These are phyloP conservation scores for Brachyrhaphis roseni DNA, from an alignment of 2,797 vertebrate genomes.

Conservation along the genomic window DNA sequence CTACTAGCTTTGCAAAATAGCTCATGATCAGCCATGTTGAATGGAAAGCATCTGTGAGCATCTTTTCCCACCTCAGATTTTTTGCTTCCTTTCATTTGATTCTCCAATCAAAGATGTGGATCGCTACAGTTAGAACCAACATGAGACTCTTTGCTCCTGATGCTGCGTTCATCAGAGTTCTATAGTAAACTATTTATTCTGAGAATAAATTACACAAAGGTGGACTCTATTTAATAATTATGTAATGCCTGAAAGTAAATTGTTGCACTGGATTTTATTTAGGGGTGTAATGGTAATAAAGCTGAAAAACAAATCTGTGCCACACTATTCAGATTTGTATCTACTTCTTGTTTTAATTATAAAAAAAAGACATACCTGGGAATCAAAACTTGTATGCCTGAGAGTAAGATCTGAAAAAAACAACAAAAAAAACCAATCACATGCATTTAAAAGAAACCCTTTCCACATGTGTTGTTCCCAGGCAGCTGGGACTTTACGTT, in stretches of 20 bases:
- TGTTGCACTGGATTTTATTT: background rate
- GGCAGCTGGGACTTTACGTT: background rate
- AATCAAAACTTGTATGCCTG: constrained; percentile 39
- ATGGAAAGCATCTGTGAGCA: background rate
- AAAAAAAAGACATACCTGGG: constrained; percentile 55
- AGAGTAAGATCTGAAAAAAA: constrained; percentile 60
- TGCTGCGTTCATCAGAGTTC: background rate
- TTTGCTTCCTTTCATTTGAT: background rate
- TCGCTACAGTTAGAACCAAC: background rate
- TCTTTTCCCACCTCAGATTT: background rate
- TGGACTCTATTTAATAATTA: background rate
- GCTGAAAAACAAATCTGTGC: background rate
- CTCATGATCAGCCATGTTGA: background rate
- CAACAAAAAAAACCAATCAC: background rate
- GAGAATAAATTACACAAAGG: background rate
- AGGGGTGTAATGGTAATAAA: background rate
- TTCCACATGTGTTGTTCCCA: background rate
- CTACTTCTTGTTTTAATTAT: background rate
- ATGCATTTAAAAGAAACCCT: background rate
- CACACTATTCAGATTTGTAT: background rate
- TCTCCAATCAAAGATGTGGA: background rate
- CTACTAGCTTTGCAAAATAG: background rate
- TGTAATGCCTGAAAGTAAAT: background rate
- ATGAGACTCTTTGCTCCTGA: background rate
- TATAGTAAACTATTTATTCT: background rate